phyloP scores from a whole-genome alignment of 2,797 vertebrate genomes.

The Phrynocephalus vlangalii region DNA sequence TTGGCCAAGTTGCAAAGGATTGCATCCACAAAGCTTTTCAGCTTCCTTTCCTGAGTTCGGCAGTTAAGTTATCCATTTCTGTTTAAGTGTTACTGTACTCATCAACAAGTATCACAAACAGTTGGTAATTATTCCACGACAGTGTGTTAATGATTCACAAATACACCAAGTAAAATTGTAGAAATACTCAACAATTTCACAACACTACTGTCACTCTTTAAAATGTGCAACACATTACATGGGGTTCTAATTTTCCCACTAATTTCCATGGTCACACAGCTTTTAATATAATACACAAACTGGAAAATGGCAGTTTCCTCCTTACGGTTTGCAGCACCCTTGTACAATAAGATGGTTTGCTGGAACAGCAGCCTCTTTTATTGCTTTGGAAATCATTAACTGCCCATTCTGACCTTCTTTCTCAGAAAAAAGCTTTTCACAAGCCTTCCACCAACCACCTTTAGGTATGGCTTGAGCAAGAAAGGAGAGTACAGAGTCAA shows the following conservation, averaged over 20 bases:
- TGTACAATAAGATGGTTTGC: constrained; percentile 63
- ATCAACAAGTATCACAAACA: constrained; percentile 4
- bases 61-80: constrained; percentile 29
- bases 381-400: constrained; percentile 77
- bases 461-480: constrained; percentile 59
- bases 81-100: constrained; percentile 29
- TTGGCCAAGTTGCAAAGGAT: background rate
- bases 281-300: constrained; percentile 55
- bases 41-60: constrained; percentile 17
- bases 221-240: constrained; percentile 24
- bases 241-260: constrained; percentile 55
- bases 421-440: constrained; percentile 62
- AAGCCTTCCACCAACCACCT: constrained; percentile 46
- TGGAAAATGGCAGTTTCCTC: constrained; percentile 70
- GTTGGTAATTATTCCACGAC: constrained; percentile 51
- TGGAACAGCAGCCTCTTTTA: constrained; percentile 65
- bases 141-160: constrained; percentile 64
- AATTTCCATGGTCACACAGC: constrained; percentile 55
- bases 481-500: constrained; percentile 62
- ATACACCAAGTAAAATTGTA: background rate
- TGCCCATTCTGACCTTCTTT: constrained; percentile 49
- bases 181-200: background rate
- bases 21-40: background rate
- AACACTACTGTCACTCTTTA: constrained; percentile 6
- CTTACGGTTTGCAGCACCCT: constrained; percentile 63